These are phyloP conservation scores for Caenorhabditis auriculariae DNA, from an alignment of 2,888 invertebrate species.

Conservation along the genomic window DNA sequence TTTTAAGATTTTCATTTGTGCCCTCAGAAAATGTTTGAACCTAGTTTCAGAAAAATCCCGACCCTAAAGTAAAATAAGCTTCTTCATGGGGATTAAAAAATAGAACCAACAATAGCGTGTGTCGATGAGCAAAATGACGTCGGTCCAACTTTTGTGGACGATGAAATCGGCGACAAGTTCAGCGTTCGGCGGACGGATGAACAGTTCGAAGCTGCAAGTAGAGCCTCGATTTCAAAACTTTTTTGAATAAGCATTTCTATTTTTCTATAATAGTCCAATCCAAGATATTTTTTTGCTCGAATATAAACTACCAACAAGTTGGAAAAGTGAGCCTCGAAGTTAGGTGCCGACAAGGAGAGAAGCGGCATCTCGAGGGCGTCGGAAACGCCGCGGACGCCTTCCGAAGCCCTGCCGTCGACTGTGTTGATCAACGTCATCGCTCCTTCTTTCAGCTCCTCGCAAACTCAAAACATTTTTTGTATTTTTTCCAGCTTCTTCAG, in stretches of 20 bases:
- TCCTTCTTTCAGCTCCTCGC: conserved; percentile 57
- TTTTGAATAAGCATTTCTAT: no score
- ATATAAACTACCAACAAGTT: background rate
- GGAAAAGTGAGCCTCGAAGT: background rate
- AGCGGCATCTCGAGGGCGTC: conserved; percentile 47
- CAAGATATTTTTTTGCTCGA: background rate
- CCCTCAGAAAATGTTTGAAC: background rate
- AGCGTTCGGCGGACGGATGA: conserved; percentile 92
- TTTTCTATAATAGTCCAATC: no score
- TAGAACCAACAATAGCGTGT: conserved; percentile 78
- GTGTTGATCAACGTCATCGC: conserved; percentile 60
- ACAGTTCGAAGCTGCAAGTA: conserved; percentile 56
- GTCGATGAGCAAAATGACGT: conserved; percentile 86
- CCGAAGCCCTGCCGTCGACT: conserved; percentile 41
- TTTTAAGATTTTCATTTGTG: no score
- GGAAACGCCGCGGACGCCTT: conserved; percentile 39
- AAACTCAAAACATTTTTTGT: conserved; percentile 44
- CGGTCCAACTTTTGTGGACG: conserved; percentile 84
- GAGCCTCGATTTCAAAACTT: background rate
- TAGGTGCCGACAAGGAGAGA: conserved; percentile 24
- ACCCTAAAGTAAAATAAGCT: no score
- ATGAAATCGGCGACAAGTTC: conserved; percentile 92
- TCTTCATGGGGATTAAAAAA: background rate
- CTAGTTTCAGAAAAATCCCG: no score
- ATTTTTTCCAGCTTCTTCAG: background rate